A percentile compares a stretch with the other conserved stretches of the same genome.
These are phyloP conservation scores for Chelon auratus DNA, from an alignment of 2,797 vertebrate species.

Conservation along the genomic window DNA sequence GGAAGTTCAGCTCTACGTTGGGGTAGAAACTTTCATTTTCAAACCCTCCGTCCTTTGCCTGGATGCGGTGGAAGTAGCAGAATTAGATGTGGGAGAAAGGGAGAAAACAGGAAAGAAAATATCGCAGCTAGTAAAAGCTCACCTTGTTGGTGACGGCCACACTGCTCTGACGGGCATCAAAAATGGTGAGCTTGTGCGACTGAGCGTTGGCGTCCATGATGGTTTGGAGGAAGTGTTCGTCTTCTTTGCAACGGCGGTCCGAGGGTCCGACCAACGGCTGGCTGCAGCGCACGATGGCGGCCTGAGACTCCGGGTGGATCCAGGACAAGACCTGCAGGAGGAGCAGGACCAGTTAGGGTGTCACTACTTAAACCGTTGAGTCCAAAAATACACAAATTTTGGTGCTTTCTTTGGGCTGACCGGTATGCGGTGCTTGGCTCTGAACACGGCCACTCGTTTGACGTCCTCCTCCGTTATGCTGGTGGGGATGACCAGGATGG, in stretches of 20 bases:
- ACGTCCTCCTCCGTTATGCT: slow-evolving; percentile 94
- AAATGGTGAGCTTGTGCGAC: slow-evolving; percentile 95
- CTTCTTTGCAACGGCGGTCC: slow-evolving; percentile 95
- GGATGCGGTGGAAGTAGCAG: neutral
- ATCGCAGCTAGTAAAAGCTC: neutral
- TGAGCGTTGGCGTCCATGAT: slow-evolving; percentile 99
- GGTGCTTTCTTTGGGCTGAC: slow-evolving; percentile 78
- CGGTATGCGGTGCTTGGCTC: slow-evolving; percentile 94
- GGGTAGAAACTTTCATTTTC: slow-evolving; percentile 93
- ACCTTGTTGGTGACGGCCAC: slow-evolving; percentile 96
- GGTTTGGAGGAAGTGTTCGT: slow-evolving; percentile 93
- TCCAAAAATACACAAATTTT: too few relatives aligned
- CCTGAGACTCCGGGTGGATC: slow-evolving; percentile 98
- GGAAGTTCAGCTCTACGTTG: slow-evolving; percentile 92
- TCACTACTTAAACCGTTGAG: neutral
- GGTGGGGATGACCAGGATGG: slow-evolving; percentile 91
- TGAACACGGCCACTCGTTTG: slow-evolving; percentile 89
- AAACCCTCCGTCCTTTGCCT: slow-evolving; percentile 96
- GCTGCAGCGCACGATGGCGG: slow-evolving; percentile 92
- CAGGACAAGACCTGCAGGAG: slow-evolving; percentile 91
- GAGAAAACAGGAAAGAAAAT: neutral
- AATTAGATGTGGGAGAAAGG: neutral
- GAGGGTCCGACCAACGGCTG: slow-evolving; percentile 93
- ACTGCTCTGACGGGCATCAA: slow-evolving; percentile 93
- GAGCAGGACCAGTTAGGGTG: neutral